Percentiles rank a stretch among this genome's conserved stretches.
Conservation (phyloP, 2,113 vertebrate genomes). For the Colistium nudipinnis region DNA sequence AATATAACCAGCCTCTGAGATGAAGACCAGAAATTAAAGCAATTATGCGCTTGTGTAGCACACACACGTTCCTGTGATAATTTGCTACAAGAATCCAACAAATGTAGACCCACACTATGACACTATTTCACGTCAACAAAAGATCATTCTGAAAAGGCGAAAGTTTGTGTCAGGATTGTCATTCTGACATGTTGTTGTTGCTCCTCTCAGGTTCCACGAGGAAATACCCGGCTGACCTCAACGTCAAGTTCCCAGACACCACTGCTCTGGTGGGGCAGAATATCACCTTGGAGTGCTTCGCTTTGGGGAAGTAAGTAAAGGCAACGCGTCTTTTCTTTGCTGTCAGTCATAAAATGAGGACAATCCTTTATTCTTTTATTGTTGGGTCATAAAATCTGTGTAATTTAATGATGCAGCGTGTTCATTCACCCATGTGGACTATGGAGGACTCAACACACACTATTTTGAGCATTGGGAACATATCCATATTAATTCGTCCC, state of each 20-base stretch:
- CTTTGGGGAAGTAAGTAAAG: slow-evolving; percentile 95
- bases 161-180: slow-evolving; percentile 1
- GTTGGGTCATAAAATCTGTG: neutral
- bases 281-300: slow-evolving; percentile 95
- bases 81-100: neutral
- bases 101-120: neutral
- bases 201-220: slow-evolving; percentile 82
- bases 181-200: slow-evolving; percentile 34
- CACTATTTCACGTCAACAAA: too few relatives aligned
- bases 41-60: neutral
- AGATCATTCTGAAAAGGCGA: too few relatives aligned
- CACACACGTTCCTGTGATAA: neutral
- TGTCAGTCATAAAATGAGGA: neutral
- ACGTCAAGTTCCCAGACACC: slow-evolving; percentile 90
- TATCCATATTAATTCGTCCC: too few relatives aligned
- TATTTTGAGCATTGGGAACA: too few relatives aligned
- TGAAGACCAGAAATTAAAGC: neutral
- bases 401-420: neutral
- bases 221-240: slow-evolving; percentile 95
- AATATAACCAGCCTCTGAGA: slow-evolving; percentile 6
- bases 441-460: too few relatives aligned
- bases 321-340: neutral
- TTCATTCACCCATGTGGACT: too few relatives aligned
- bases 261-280: slow-evolving; percentile 91
- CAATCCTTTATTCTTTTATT: neutral